Evolutionary conservation across 2,888 invertebrate species (phyloP), one percentile per base, ranked within the genome.

Genomic region (Drosophila niveifrons): DNA sequence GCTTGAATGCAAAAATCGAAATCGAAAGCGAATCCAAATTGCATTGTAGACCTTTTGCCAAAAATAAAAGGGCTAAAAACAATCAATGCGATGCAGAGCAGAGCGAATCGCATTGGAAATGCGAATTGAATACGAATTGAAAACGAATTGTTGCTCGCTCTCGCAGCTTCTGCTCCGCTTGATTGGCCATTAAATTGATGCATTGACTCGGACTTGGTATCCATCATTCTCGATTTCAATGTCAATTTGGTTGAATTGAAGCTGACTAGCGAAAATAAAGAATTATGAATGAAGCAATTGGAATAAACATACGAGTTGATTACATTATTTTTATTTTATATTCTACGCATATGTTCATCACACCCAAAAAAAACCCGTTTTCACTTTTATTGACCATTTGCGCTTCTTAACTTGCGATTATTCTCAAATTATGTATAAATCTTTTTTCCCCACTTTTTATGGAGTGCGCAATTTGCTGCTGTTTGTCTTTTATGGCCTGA

Each of bases 351-450:
- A 28, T 57, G 18, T 46, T 56, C 46, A 46, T 23, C 56, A 56
- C 56, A 47, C 36, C 15, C n/a, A 15, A 58, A 88, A 90, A 15
- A 58, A 88, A 90, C 89, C 72, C 51, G 90, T 90, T 89, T 90
- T 88, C 90, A 81, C 88, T 90, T 84, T 90, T 88, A 79, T 87
- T 80, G 76, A 66, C 82, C 78, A 80, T 90, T 87, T 75, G 72
- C 71, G 82, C 77, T 73, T 83, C 87, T 86, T 80, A 67, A 77
- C 72, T 77, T 80, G 41, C 79, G 66, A 50, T 77, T 55, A 82
- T 75, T 82, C 64, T 74, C 29, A 77, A 64, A 74, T 70, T 56
- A 62, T 76, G 62, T 80, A 58, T 68, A 69, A 82, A 77, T 72
- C 80, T 73, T 72, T 67, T 67, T 47, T 44, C 67, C 62, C 67